Conservation (phyloP, 2,113 vertebrate species). For the Gallinago media region DNA sequence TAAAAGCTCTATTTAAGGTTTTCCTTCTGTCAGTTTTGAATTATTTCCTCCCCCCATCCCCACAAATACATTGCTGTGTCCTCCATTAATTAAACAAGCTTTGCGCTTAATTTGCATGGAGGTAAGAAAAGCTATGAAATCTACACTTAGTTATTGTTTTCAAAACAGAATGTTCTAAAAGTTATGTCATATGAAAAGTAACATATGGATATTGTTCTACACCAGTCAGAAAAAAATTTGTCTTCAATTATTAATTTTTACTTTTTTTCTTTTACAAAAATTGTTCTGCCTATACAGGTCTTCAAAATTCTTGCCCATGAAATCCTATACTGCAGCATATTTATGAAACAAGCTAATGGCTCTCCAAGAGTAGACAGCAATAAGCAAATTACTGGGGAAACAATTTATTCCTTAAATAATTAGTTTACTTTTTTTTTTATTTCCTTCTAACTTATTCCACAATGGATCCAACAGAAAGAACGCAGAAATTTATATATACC, state of each 20-base stretch:
- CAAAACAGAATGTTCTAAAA: background rate
- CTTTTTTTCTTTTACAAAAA: background rate
- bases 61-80: background rate
- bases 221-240: background rate
- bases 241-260: background rate
- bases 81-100: background rate
- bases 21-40: background rate
- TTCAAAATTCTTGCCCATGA: background rate
- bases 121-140: background rate
- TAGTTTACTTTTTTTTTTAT: background rate
- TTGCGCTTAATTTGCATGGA: background rate
- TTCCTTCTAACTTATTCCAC: background rate
- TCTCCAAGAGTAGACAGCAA: background rate
- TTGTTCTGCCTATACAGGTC: background rate
- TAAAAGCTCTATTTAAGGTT: background rate
- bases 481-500: background rate
- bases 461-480: background rate
- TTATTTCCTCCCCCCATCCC: background rate
- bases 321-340: background rate
- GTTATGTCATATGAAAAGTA: background rate
- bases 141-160: background rate
- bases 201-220: background rate
- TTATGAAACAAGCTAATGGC: background rate
- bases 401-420: background rate
- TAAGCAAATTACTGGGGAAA: background rate